These are phyloP conservation scores for Dromas ardeola DNA, from an alignment of 2,113 vertebrate genomes.

Conservation along the genomic window DNA sequence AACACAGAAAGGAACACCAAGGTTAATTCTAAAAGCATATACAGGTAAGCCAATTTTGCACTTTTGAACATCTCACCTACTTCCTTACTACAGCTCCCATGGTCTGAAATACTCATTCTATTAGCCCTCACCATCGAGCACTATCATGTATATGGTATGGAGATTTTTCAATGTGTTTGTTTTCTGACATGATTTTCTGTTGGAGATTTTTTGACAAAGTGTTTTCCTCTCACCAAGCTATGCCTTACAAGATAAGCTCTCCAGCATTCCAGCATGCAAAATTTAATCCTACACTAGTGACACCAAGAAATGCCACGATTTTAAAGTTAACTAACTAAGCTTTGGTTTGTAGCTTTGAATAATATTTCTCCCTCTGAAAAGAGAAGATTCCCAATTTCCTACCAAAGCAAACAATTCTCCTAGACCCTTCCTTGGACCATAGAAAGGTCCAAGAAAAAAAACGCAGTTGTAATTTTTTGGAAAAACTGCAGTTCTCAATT, in stretches of 20 bases:
- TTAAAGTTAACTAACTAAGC: background rate
- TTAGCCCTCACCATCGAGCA: background rate
- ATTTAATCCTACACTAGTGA: background rate
- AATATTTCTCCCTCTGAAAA: background rate
- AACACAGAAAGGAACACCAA: background rate
- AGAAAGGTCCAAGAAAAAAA: background rate
- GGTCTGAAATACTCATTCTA: background rate
- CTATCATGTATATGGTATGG: background rate
- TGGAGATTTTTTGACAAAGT: background rate
- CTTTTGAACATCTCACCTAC: background rate
- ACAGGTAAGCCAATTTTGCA: background rate
- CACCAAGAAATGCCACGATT: background rate
- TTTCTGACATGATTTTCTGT: background rate
- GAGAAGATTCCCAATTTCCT: background rate
- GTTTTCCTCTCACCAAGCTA: background rate
- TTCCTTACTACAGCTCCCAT: background rate
- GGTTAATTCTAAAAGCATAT: background rate
- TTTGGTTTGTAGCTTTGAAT: background rate
- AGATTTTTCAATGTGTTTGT: background rate
- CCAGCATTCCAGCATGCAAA: background rate
- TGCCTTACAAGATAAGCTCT: background rate
- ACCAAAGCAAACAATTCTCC: background rate
- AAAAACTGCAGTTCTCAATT: background rate
- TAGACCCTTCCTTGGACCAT: background rate
- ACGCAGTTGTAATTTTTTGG: background rate